These are phyloP conservation scores for Cantharis nigra DNA, from an alignment of 2,888 invertebrate genomes.

Conservation along the genomic window DNA sequence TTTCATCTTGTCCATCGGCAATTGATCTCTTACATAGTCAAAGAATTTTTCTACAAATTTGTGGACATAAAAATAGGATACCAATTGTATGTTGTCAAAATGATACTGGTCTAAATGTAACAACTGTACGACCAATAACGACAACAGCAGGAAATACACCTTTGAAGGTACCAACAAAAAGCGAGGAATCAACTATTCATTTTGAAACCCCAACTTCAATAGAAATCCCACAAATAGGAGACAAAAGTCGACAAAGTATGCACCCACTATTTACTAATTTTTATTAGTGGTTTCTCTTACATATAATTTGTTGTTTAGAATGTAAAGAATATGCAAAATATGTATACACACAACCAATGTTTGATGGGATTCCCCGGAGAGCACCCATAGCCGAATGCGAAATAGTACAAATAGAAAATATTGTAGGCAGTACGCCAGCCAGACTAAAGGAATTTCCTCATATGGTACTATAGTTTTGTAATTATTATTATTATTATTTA, in stretches of 20 bases:
- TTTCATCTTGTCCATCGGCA: conserved; percentile 38
- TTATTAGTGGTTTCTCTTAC: too few relatives aligned
- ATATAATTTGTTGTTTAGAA: conserved; percentile 45
- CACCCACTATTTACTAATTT: too few relatives aligned
- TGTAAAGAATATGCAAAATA: conserved; percentile 55
- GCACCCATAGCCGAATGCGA: conserved; percentile 50
- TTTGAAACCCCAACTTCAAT: background rate
- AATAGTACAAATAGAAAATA: conserved; percentile 52
- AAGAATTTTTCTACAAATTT: conserved; percentile 36
- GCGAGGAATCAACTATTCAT: background rate
- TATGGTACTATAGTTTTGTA: conserved; percentile 55
- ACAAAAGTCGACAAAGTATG: conserved; percentile 34
- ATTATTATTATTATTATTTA: background rate
- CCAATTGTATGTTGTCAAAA: conserved; percentile 41
- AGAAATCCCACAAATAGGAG: conserved; percentile 12
- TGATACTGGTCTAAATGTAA: background rate
- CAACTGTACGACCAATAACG: background rate
- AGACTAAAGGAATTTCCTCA: conserved; percentile 62
- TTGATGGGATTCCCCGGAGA: background rate
- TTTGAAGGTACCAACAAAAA: background rate
- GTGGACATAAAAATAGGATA: conserved; percentile 40
- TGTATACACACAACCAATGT: conserved; percentile 42
- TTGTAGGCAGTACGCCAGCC: conserved; percentile 55
- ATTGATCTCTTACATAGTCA: conserved; percentile 32
- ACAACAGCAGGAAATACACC: background rate